A percentile compares a stretch with the other conserved stretches of the same genome.
These are phyloP conservation scores for Hyposoter didymator DNA, from an alignment of 2,888 invertebrate species.

Conservation along the genomic window DNA sequence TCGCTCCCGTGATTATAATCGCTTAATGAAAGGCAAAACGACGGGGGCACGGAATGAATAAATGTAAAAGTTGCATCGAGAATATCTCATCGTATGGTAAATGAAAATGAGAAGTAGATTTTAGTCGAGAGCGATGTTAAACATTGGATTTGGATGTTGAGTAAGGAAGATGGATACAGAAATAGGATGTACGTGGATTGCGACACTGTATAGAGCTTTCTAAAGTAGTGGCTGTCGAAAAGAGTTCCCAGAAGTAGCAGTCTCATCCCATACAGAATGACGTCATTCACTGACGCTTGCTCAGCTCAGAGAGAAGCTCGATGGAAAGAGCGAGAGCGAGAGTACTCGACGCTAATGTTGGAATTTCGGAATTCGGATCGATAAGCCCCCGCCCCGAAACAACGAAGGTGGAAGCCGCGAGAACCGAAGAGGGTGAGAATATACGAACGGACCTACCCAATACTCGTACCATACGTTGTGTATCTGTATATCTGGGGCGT, in stretches of 20 bases:
- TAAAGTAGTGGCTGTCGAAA: slow-evolving; percentile 49
- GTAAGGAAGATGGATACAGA: slow-evolving; percentile 2
- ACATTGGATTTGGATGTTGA: slow-evolving; percentile 18
- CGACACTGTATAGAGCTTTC: slow-evolving; percentile 23
- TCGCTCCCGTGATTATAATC: neutral
- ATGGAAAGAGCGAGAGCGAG: slow-evolving; percentile 63
- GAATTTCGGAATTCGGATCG: slow-evolving; percentile 71
- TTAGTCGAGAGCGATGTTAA: slow-evolving; percentile 17
- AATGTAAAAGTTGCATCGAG: neutral
- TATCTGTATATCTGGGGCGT: slow-evolving; percentile 15
- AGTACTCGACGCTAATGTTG: slow-evolving; percentile 70
- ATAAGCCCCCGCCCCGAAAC: slow-evolving; percentile 64
- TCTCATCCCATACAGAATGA: slow-evolving; percentile 64
- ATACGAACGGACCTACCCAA: slow-evolving; percentile 63
- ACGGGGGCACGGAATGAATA: neutral
- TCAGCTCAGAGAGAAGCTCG: slow-evolving; percentile 61
- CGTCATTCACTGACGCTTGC: slow-evolving; percentile 70
- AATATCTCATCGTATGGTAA: neutral
- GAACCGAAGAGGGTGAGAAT: slow-evolving; percentile 47
- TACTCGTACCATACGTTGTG: slow-evolving; percentile 27
- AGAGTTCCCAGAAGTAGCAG: slow-evolving; percentile 60
- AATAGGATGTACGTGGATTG: slow-evolving; percentile 1
- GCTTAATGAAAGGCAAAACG: neutral
- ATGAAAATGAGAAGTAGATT: neutral
- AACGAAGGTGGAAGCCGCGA: slow-evolving; percentile 56